Base-by-base conservation (phyloP, 2,113 vertebrate genomes). In the Pica pica region DNA sequence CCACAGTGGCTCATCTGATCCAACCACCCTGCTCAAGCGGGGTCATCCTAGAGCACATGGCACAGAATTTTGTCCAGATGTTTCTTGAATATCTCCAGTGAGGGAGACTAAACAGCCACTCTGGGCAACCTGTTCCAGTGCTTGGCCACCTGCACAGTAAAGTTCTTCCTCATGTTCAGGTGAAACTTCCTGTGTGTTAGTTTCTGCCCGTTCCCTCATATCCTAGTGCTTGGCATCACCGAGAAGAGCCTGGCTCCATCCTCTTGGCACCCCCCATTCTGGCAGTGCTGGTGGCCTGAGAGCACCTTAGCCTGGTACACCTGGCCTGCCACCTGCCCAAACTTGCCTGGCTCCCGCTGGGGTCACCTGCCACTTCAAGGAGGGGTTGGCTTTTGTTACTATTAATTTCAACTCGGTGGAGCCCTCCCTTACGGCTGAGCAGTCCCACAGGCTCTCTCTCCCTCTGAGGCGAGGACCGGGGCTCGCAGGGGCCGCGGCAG, bases 381-480 rank as follows among this genome's bases (percentile, higher is more conserved):
- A 6, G 7, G 21, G 3, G 8, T 0, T n/a, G 24, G 0, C 6
- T 31, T 50, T 56, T 35, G 7, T 20, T 4, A 12, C 33, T 8
- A 11, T 31, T 3, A 22, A 19, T 73, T n/a, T 9, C 39, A 19
- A 7, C 4, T 9, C 4, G 1, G 6, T 2, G 3, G 9, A 20
- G 19, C 23, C 5, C 3, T 39, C 16, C 12, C 7, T 5, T 3
- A 10, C 16, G 35, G 26, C 8, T 0, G 24, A 4, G 23, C 28
- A 12, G 11, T 3, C 6, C 11, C 33, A 1, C 20, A 3, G 16
- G 2, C 5, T 4, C 11, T 7, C 4, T 5, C 3, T 14, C 19
- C 0, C 13, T 2, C 49, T 0, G 17, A 18, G 30, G 37, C 26
- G 37, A 39, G 7, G 59, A 8, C 22, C 1, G 22, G 3, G 30